Evolutionary conservation across 2,888 invertebrate species (phyloP), one percentile per base, ranked within the genome.

Genomic region (Microctonus brassicae): DNA sequence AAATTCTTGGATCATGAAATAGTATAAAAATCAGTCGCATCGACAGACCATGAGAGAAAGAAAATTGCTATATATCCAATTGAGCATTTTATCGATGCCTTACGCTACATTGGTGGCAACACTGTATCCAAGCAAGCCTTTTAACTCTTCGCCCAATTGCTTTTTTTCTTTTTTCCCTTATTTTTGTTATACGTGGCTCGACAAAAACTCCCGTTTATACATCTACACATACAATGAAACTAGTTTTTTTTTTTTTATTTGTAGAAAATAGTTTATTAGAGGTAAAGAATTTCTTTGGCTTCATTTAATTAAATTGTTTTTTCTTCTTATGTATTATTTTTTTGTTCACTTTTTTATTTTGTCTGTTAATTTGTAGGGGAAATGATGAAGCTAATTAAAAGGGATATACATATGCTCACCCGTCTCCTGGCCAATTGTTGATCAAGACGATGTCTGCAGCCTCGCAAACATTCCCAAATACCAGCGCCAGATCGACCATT

Each of bases 381-480:
- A 29, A 7, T 29, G 29, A 29, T 5, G 7, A 29, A 29, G n/a
- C n/a, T n/a, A 29, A 29, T 5, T 29, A 5, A 3, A 29, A 29
- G 29, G 7, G 7, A 5, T 17, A 4, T 17, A n/a, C 17, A 6
- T n/a, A 47, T 20, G 5, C n/a, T 17, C 79, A 94, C 95, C 91
- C 94, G 93, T 86, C 95, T 90, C 83, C 93, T 92, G 3, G 95
- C 95, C 74, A 95, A 89, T 82, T 94, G 94, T 87, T 95, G 94
- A 82, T 94, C 93, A 60, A 95, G 88, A 72, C 93, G 90, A 29
- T 92, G 92, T 61, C 94, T 90, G 82, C 95, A 95, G 13, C 93
- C 92, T 72, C 93, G 88, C 84, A 95, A 93, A 86, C 95, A 95
- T 81, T 94, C 94, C 84, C 94, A 92, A 47, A 94, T 89, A 34